Evolutionary conservation across 2,113 vertebrate genomes (phyloP).

Genomic region (Acinonyx jubatus): DNA sequence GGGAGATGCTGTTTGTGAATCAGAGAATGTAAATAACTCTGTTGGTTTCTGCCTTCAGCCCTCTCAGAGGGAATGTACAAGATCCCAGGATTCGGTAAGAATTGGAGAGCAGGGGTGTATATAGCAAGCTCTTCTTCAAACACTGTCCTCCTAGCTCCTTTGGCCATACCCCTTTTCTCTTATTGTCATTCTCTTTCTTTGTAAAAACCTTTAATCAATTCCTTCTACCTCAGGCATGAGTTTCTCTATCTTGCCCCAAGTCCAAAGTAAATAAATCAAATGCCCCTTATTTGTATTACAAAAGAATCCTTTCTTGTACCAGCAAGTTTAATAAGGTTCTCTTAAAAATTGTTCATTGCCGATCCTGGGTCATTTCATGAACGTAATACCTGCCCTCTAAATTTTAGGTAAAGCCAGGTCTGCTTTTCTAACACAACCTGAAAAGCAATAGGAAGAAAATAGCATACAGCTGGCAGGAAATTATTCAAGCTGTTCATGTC

Average conservation of each 20-base stretch:
- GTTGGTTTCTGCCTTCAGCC: neutral
- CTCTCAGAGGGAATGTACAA: neutral
- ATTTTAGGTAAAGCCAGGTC: slow-evolving; percentile 42
- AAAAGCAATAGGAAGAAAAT: slow-evolving; percentile 38
- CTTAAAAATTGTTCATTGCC: neutral
- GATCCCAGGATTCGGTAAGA: neutral
- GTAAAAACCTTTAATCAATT: neutral
- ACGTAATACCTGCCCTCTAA: neutral
- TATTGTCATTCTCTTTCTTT: neutral
- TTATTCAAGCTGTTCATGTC: neutral
- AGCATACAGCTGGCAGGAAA: slow-evolving; percentile 40
- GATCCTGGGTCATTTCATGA: slow-evolving; percentile 27
- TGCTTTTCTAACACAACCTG: neutral
- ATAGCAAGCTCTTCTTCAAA: neutral
- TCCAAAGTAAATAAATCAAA: slow-evolving; percentile 8
- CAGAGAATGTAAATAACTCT: neutral
- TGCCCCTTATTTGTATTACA: neutral
- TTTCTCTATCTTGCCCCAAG: neutral
- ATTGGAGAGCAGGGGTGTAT: neutral
- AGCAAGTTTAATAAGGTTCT: neutral
- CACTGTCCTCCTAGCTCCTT: fast-evolving
- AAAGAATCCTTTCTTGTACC: neutral
- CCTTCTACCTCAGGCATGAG: neutral
- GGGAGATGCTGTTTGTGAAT: neutral
- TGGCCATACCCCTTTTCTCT: neutral